Percentiles rank a stretch among this genome's conserved stretches.
Conservation (phyloP, 2,113 vertebrate species). For the Oryzias javanicus region DNA sequence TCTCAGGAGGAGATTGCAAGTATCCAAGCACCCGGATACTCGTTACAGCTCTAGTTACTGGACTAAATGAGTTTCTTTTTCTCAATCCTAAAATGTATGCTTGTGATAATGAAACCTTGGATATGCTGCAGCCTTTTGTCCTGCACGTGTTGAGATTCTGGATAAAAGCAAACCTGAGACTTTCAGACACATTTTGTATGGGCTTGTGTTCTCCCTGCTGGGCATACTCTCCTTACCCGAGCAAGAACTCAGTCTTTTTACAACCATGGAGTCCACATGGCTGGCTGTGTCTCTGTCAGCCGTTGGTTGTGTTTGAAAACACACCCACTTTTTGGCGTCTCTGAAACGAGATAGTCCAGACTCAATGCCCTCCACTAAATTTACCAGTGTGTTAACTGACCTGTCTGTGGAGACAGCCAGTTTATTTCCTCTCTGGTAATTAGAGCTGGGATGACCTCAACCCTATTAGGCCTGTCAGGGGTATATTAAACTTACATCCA, state of each 20-base stretch:
- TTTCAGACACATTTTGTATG: too few species aligned
- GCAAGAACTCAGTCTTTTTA: conserved; percentile 40
- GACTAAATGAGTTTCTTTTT: too few species aligned
- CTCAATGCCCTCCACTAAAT: conserved; percentile 72
- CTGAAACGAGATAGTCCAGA: conserved; percentile 69
- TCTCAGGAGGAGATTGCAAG: too few species aligned
- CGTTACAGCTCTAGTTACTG: too few species aligned
- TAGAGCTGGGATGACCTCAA: conserved; percentile 72
- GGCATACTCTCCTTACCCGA: conserved; percentile 29
- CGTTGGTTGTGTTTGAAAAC: conserved; percentile 4
- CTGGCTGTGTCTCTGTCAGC: conserved; percentile 35
- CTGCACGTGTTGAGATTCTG: too few species aligned
- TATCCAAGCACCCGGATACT: too few species aligned
- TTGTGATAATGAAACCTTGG: too few species aligned
- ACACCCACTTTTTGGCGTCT: conserved; percentile 15
- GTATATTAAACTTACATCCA: conserved; percentile 70
- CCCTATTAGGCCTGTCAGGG: conserved; percentile 72
- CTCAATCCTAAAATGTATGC: too few species aligned
- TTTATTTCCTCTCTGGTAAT: conserved; percentile 73
- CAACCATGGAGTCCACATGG: conserved; percentile 36
- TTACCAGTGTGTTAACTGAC: conserved; percentile 73
- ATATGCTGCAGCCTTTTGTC: too few species aligned
- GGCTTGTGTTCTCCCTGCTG: conserved; percentile 15
- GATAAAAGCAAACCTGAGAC: too few species aligned
- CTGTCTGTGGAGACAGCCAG: conserved; percentile 67